A percentile compares a stretch with the other conserved stretches of the same genome.
phyloP scores from a whole-genome alignment of 2,113 vertebrate species.

The Sigmodon hispidus region DNA sequence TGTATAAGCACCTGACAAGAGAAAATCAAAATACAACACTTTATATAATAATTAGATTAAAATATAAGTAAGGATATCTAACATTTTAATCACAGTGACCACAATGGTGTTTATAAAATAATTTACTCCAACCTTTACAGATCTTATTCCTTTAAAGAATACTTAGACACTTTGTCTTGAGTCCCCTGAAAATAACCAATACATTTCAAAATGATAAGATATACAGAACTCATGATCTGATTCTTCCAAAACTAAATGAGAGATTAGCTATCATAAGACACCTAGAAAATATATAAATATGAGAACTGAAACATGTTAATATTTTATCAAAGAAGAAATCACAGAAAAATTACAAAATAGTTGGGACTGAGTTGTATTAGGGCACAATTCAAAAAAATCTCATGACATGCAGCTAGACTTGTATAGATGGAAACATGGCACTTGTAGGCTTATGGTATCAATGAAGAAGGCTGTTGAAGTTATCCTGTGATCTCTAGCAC shows the following conservation, averaged over 20 bases:
- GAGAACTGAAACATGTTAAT: neutral
- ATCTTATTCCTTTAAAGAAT: neutral
- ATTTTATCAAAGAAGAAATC: neutral
- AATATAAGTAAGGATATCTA: neutral
- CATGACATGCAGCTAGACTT: neutral
- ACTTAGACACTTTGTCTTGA: neutral
- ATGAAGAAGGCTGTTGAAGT: neutral
- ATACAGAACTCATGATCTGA: neutral
- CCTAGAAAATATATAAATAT: neutral
- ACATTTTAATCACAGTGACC: neutral
- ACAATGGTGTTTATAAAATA: neutral
- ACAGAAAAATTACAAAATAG: neutral
- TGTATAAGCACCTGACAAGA: neutral
- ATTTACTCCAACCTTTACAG: neutral
- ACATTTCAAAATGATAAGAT: neutral
- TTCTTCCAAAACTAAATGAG: neutral
- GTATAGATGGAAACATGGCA: neutral
- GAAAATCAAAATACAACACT: neutral
- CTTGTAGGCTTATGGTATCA: neutral
- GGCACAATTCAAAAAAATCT: neutral
- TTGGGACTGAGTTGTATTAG: neutral
- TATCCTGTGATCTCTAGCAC: neutral
- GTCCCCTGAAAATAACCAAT: neutral
- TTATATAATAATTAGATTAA: neutral
- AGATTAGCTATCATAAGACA: neutral